phyloP scores from a whole-genome alignment of 1,140 invertebrate species.

The Aphelenchoides avenae region DNA sequence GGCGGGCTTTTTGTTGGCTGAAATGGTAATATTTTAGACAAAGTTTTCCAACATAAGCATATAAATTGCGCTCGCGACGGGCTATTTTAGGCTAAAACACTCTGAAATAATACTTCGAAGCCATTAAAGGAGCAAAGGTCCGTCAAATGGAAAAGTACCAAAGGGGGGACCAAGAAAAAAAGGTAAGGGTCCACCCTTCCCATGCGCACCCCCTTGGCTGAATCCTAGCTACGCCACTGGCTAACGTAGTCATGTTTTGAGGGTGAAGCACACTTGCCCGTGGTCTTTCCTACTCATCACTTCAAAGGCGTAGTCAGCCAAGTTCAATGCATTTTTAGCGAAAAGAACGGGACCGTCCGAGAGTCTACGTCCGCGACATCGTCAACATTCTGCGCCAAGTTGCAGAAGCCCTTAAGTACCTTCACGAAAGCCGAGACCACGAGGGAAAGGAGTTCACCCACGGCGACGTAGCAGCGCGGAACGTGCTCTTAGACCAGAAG shows the following conservation, averaged over 20 bases:
- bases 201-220: too few species aligned
- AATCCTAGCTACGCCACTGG: too few species aligned
- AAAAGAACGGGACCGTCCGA: slow-evolving; percentile 36
- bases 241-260: not conserved
- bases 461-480: slow-evolving; percentile 50
- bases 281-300: slow-evolving; percentile 11
- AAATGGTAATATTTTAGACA: not conserved
- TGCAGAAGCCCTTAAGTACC: slow-evolving; percentile 47
- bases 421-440: slow-evolving; percentile 39
- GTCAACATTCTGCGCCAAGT: slow-evolving; percentile 45
- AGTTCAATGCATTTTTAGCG: slow-evolving; percentile 31
- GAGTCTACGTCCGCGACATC: slow-evolving; percentile 46
- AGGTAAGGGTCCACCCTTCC: too few species aligned
- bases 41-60: too few species aligned
- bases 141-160: too few species aligned
- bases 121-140: too few species aligned
- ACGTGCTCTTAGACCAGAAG: slow-evolving; percentile 41
- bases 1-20: too few species aligned
- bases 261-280: not conserved
- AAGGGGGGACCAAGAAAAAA: too few species aligned
- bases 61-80: too few species aligned
- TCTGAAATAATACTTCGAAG: too few species aligned
- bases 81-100: too few species aligned
- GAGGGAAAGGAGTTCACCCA: slow-evolving; percentile 55
- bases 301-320: not conserved